Evolutionary conservation across 2,113 vertebrate genomes (phyloP).

Genomic region (Tachysurus vachellii): DNA sequence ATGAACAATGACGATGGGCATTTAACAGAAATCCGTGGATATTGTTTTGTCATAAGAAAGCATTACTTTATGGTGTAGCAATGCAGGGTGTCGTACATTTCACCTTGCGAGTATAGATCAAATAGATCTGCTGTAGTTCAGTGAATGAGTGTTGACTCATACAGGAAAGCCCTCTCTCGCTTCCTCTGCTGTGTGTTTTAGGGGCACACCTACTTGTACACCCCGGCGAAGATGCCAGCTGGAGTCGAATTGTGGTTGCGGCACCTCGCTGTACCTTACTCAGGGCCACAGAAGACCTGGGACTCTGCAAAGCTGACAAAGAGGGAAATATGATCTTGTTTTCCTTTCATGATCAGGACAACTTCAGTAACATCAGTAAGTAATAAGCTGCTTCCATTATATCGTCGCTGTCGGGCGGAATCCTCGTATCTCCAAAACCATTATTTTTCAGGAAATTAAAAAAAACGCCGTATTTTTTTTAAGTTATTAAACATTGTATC

Average conservation of each 20-base stretch:
- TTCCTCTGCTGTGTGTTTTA: constrained; percentile 45
- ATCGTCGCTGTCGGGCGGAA: no score
- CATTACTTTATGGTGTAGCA: not conserved
- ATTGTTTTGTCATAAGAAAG: not conserved
- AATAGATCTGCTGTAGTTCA: not conserved
- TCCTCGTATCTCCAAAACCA: no score
- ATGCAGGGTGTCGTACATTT: not conserved
- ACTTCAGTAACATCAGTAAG: constrained; percentile 72
- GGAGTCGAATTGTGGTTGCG: constrained; percentile 73
- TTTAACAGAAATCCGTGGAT: not conserved
- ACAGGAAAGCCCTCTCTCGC: not conserved
- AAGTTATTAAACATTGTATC: no score
- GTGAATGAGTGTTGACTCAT: not conserved
- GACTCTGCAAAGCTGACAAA: constrained; percentile 70
- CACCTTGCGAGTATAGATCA: not conserved
- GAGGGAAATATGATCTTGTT: constrained; percentile 72
- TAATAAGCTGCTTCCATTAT: not conserved
- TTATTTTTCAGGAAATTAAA: no score
- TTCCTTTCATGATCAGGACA: constrained; percentile 68
- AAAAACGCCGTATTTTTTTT: no score
- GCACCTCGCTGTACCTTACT: constrained; percentile 75
- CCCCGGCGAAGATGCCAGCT: constrained; percentile 73
- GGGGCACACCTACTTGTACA: constrained; percentile 74
- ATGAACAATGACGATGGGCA: not conserved
- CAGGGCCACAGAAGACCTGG: constrained; percentile 70